Conservation (phyloP, 1,140 invertebrate species). For the Limonius californicus region DNA sequence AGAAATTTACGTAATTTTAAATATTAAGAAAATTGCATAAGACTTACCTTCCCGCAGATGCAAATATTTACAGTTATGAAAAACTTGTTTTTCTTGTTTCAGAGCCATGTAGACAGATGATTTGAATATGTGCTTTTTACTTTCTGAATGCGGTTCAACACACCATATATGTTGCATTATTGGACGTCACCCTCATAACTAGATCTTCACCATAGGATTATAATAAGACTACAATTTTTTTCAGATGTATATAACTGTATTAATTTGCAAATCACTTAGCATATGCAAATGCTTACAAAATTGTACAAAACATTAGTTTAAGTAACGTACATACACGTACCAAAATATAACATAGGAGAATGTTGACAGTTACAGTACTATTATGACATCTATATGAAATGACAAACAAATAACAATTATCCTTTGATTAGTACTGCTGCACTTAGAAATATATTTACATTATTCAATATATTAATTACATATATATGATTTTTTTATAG, state of each 20-base stretch:
- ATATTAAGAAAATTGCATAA: too few species aligned
- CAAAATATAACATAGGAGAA: constrained; percentile 8
- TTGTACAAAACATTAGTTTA: constrained; percentile 9
- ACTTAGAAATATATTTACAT: constrained; percentile 8
- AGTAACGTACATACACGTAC: constrained; percentile 3
- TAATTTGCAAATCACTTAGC: neutral
- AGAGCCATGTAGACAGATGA: too few species aligned
- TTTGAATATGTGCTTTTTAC: too few species aligned
- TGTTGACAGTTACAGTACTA: neutral
- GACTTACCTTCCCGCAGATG: too few species aligned
- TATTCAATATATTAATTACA: constrained; percentile 2
- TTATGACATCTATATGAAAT: constrained; percentile 4
- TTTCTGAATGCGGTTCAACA: too few species aligned
- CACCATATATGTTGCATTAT: too few species aligned
- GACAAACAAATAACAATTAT: constrained; percentile 6
- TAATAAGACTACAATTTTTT: too few species aligned
- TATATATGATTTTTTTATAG: neutral
- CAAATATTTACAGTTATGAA: too few species aligned
- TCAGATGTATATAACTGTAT: neutral
- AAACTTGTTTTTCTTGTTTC: too few species aligned
- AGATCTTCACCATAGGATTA: too few species aligned
- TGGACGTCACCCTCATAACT: too few species aligned
- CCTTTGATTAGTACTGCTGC: neutral
- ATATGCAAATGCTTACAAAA: constrained; percentile 5
- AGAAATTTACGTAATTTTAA: too few species aligned